Evolutionary conservation across 1,140 invertebrate species (phyloP), one percentile per base, ranked within the genome.

Genomic region (Tetraneura akinire): DNA sequence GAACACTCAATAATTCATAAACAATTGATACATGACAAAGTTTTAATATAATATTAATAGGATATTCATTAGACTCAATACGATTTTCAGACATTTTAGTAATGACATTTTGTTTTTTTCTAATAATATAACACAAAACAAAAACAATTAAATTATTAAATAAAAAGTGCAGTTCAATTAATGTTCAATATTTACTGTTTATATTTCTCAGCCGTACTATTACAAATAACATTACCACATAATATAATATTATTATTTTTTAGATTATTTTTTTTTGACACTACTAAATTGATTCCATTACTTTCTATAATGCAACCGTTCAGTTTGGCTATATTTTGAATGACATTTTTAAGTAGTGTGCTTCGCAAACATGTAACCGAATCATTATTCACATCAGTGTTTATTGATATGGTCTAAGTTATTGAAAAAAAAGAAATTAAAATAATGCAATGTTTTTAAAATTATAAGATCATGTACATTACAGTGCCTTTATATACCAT

Each of bases 11-110:
- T 51, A 62, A 13, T 60, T 78, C 74, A 60, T 78, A 78, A n/a
- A 78, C 55, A 29, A 78, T 78, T 8, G 74, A 78, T 29, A 21
- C 21, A 18, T 62, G 37, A 14, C 74, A 62, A 13, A 78, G 42
- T 62, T 78, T 78, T 45, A 55, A 62, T 13, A 78, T 29, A 1
- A 78, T 60, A n/a, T 62, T 21, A 14, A 60, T 11, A 26, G 74
- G 74, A 78, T 78, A 78, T 45, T 62, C 55, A 8, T 23, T 6
- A 23, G 29, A 42, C 1, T 60, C 74, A 6, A 62, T 47, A 60
- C 74, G 74, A 47, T 26, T 78, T 13, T 55, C 74, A 11, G 55
- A 62, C 55, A 78, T 62, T 47, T 62, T 60, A 51, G 55, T n/a
- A 62, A 78, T 47, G 8, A 5, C 23, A 0, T 78, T 16, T 47